These are phyloP conservation scores for Carcina quercana DNA, from an alignment of 2,888 invertebrate species.

Conservation along the genomic window DNA sequence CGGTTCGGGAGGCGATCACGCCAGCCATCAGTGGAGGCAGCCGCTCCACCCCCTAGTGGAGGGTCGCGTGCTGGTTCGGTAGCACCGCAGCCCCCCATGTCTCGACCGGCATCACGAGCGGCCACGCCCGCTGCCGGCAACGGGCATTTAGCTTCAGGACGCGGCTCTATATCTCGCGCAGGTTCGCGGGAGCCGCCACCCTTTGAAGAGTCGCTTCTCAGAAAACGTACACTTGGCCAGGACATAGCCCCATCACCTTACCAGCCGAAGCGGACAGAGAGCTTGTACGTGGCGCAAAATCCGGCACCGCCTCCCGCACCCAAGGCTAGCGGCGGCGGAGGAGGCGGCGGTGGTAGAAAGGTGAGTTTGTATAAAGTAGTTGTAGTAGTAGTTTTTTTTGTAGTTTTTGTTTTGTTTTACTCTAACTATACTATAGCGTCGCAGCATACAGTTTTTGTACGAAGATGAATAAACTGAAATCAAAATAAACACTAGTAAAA, in stretches of 20 bases:
- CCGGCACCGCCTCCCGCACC: conserved; percentile 61
- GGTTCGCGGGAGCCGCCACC: conserved; percentile 73
- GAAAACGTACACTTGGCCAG: conserved; percentile 88
- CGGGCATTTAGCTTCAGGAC: conserved; percentile 78
- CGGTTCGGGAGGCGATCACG: conserved; percentile 85
- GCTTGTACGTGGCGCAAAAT: conserved; percentile 80
- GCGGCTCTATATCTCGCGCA: conserved; percentile 71
- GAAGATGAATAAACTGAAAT: no score
- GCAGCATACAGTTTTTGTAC: no score
- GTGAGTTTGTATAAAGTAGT: no score
- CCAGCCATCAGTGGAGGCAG: conserved; percentile 87
- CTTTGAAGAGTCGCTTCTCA: conserved; percentile 87
- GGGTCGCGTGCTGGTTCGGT: conserved; percentile 81
- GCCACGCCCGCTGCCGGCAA: conserved; percentile 71
- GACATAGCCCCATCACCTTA: conserved; percentile 91
- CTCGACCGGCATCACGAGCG: conserved; percentile 69
- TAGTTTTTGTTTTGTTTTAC: no score
- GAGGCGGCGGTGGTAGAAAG: conserved; percentile 56
- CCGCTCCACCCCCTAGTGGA: conserved; percentile 75
- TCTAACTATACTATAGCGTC: no score
- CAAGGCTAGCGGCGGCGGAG: conserved; percentile 50
- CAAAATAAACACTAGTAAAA: no score
- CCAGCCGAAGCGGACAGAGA: conserved; percentile 94
- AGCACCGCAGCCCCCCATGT: conserved; percentile 76
- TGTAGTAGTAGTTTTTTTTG: no score